These are phyloP conservation scores for Cossypha heuglini DNA, from an alignment of 2,797 vertebrate genomes.

Conservation along the genomic window DNA sequence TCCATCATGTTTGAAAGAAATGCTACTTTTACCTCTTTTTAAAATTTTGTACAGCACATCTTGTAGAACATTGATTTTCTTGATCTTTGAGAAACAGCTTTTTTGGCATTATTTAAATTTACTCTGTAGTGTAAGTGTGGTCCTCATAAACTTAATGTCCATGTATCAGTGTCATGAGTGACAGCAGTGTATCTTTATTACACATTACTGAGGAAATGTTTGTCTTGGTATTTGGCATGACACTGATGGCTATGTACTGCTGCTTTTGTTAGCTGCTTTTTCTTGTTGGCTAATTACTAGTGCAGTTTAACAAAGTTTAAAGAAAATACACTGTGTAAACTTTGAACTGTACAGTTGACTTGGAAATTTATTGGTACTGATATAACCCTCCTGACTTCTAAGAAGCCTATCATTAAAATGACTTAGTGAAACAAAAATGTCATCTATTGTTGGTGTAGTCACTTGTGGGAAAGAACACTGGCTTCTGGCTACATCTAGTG, in stretches of 20 bases:
- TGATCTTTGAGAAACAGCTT: not conserved
- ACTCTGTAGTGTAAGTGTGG: rapidly evolving
- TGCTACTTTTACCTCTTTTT: not conserved
- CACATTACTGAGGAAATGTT: not conserved
- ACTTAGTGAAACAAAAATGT: not conserved
- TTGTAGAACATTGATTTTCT: not conserved
- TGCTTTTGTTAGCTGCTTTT: not conserved
- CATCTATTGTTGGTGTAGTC: not conserved
- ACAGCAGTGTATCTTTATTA: not conserved
- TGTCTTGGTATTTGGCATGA: not conserved
- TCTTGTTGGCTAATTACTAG: not conserved
- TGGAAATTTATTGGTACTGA: not conserved
- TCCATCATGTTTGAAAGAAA: not conserved
- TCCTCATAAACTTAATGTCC: not conserved
- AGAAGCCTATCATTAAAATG: rapidly evolving
- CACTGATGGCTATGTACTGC: rapidly evolving
- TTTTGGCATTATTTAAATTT: not conserved
- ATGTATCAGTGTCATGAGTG: not conserved
- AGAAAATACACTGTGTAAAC: not conserved
- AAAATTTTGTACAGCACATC: not conserved
- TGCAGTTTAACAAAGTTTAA: not conserved
- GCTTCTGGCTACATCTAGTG: rapidly evolving
- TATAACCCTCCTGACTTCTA: not conserved
- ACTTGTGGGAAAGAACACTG: not conserved
- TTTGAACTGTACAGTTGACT: not conserved